Percentiles rank a stretch among this genome's conserved stretches.
These are phyloP conservation scores for Eupithecia abbreviata DNA, from an alignment of 2,888 invertebrate genomes.

Conservation along the genomic window DNA sequence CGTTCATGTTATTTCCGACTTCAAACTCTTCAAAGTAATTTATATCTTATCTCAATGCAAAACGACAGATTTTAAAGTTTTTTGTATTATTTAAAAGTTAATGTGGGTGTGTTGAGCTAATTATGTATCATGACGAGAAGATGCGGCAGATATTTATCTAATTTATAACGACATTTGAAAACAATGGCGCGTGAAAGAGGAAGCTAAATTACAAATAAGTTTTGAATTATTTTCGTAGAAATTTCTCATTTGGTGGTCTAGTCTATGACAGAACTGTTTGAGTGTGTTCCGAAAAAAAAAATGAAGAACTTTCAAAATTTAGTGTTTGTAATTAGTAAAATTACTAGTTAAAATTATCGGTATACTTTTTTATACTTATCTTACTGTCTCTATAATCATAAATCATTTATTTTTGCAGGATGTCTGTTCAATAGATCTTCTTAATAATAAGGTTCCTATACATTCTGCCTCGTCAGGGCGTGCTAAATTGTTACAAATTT, in stretches of 20 bases:
- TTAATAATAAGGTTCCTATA: too few species aligned
- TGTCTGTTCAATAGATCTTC: too few species aligned
- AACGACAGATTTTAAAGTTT: slow-evolving; percentile 17
- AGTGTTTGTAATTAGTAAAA: too few species aligned
- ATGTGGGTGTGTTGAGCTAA: slow-evolving; percentile 8
- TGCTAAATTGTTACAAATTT: too few species aligned
- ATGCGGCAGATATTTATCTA: slow-evolving; percentile 29
- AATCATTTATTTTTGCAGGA: too few species aligned
- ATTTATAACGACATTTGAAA: slow-evolving; percentile 31
- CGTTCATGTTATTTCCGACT: slow-evolving; percentile 26
- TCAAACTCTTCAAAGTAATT: slow-evolving; percentile 16
- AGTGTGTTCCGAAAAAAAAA: not conserved
- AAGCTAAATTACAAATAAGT: not conserved
- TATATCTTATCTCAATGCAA: slow-evolving; percentile 11
- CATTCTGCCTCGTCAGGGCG: too few species aligned
- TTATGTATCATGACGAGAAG: slow-evolving; percentile 22
- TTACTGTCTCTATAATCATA: too few species aligned
- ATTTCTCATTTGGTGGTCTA: not conserved
- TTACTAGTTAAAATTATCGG: too few species aligned
- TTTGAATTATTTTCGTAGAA: not conserved
- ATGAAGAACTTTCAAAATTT: too few species aligned
- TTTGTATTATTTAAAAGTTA: not conserved
- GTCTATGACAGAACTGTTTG: not conserved
- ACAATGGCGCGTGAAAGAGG: slow-evolving; percentile 12
- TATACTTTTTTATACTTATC: too few species aligned